phyloP scores from a whole-genome alignment of 2,888 invertebrate genomes.

The Drosophila vallismaia region DNA sequence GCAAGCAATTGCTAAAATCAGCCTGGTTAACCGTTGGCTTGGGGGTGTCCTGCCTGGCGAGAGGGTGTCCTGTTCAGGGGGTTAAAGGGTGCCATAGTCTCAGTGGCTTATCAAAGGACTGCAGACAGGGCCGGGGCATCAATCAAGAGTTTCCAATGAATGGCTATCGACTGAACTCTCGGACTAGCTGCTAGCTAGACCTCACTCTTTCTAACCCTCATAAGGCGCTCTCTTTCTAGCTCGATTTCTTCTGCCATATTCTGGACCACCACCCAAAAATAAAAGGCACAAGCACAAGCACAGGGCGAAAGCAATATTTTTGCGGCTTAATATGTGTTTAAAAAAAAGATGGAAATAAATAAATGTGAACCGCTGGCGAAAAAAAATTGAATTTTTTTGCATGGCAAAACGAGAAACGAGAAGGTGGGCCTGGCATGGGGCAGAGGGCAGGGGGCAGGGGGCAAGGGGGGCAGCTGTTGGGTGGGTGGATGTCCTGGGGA shows the following conservation, averaged over 20 bases:
- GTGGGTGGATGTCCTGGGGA: not conserved
- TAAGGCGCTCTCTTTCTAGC: constrained; percentile 14
- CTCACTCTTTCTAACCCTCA: constrained; percentile 4
- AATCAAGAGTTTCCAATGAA: constrained; percentile 82
- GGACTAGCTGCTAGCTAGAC: constrained; percentile 48
- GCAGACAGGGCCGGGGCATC: constrained; percentile 79
- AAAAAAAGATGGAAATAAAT: constrained; percentile 39
- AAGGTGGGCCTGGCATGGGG: not conserved
- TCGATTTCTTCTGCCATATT: constrained; percentile 24
- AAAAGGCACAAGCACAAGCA: not conserved
- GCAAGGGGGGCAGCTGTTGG: no score
- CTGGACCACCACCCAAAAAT: constrained; percentile 38
- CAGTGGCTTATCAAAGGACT: constrained; percentile 73
- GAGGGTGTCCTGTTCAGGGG: not conserved
- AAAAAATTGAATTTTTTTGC: constrained; percentile 30
- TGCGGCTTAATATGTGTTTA: constrained; percentile 78
- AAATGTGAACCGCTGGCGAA: constrained; percentile 20
- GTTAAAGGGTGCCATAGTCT: constrained; percentile 18
- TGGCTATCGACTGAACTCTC: constrained; percentile 79
- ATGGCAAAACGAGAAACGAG: not conserved
- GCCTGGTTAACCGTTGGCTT: constrained; percentile 15
- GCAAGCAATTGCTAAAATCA: constrained; percentile 65
- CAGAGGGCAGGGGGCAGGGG: no score
- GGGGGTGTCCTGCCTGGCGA: not conserved
- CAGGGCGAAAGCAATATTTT: constrained; percentile 65